Percentiles rank a stretch among this genome's conserved stretches.
Conservation (phyloP, 1,140 invertebrate genomes). For the Pseudomyrmex sp. region DNA sequence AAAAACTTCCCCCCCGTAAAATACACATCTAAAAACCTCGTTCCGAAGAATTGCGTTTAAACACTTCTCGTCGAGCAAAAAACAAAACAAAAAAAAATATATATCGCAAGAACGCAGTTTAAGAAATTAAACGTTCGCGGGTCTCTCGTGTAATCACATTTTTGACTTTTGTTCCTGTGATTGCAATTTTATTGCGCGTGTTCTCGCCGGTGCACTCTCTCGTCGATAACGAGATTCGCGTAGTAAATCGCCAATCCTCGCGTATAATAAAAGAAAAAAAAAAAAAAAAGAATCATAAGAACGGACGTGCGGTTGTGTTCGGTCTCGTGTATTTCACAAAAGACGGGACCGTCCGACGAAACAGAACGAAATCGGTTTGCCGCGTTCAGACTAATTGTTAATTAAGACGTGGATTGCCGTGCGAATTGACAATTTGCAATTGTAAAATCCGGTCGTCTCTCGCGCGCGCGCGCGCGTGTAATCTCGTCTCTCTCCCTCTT, state of each 20-base stretch:
- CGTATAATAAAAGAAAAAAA: neutral
- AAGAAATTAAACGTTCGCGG: conserved; percentile 35
- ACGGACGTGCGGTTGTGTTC: conserved; percentile 36
- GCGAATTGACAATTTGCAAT: conserved; percentile 79
- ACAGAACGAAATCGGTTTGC: conserved; percentile 20
- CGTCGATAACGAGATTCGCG: conserved; percentile 49
- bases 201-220: neutral
- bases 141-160: conserved; percentile 38
- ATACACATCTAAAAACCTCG: neutral
- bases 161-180: conserved; percentile 55
- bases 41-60: conserved; percentile 23
- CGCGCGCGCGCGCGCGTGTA: conserved; percentile 28
- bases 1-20: neutral
- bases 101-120: conserved; percentile 15
- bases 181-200: conserved; percentile 56
- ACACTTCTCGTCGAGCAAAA: conserved; percentile 24
- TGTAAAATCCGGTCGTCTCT: conserved; percentile 66
- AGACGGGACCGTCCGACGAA: conserved; percentile 10
- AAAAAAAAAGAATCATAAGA: conserved; percentile 8
- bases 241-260: conserved; percentile 26
- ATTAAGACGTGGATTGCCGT: conserved; percentile 73
- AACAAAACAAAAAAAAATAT: neutral
- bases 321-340: conserved; percentile 30
- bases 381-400: conserved; percentile 62
- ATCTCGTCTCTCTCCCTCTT: conserved; percentile 63